These are phyloP conservation scores for Nephrotoma appendiculata DNA, from an alignment of 2,888 invertebrate genomes.

Conservation along the genomic window DNA sequence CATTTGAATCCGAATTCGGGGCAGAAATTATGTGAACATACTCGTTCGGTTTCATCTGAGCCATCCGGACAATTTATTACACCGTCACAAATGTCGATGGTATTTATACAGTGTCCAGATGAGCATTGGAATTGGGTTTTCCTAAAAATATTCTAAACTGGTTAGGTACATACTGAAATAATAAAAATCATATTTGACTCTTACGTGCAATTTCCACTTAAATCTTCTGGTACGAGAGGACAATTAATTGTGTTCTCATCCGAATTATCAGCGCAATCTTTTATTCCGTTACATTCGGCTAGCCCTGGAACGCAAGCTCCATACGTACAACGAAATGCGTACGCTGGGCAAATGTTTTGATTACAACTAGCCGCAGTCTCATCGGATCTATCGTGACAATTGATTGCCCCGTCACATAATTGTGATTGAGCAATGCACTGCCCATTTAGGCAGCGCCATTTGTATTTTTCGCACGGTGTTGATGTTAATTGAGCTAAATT, in stretches of 20 bases:
- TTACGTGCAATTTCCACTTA: constrained; percentile 13
- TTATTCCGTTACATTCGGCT: constrained; percentile 29
- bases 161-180: background rate
- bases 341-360: constrained; percentile 32
- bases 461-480: background rate
- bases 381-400: constrained; percentile 11
- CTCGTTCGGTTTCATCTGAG: constrained; percentile 18
- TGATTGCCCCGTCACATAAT: constrained; percentile 26
- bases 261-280: constrained; percentile 11
- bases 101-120: constrained; percentile 16
- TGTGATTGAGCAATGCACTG: constrained; percentile 10
- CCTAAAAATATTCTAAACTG: constrained; percentile 5
- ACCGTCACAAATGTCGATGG: constrained; percentile 27
- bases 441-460: constrained; percentile 10
- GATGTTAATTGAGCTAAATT: background rate
- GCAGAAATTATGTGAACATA: constrained; percentile 15
- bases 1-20: constrained; percentile 20
- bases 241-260: constrained; percentile 8
- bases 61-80: constrained; percentile 18
- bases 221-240: background rate
- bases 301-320: constrained; percentile 44
- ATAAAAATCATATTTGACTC: background rate
- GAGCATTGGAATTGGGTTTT: constrained; percentile 13
- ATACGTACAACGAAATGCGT: constrained; percentile 43
- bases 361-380: constrained; percentile 20